phyloP scores from a whole-genome alignment of 2,888 invertebrate genomes.

The Callimorpha dominula region DNA sequence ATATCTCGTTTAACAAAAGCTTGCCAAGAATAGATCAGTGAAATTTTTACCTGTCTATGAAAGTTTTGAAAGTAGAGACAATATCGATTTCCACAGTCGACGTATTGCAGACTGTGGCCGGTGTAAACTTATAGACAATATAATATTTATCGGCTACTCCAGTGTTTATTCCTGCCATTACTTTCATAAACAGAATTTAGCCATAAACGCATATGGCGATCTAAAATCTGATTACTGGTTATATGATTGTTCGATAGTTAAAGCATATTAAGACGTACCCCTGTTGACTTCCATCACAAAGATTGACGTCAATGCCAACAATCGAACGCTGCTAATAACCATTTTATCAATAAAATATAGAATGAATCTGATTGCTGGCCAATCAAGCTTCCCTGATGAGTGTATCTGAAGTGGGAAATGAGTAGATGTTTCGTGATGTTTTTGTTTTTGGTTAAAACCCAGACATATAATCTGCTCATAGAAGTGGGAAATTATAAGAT shows the following conservation, averaged over 20 bases:
- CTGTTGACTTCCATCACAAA: conserved; percentile 65
- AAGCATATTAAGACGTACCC: conserved; percentile 61
- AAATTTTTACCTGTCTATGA: conserved; percentile 26
- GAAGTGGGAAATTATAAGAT: neutral
- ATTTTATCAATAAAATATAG: conserved; percentile 63
- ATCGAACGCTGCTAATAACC: conserved; percentile 57
- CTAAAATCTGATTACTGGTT: conserved; percentile 10
- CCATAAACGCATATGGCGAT: neutral
- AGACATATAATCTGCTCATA: neutral
- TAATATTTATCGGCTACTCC: conserved; percentile 6
- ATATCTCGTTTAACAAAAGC: conserved; percentile 58
- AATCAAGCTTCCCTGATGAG: conserved; percentile 20
- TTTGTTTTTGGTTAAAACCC: neutral
- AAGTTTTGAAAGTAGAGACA: conserved; percentile 41
- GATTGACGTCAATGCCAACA: conserved; percentile 74
- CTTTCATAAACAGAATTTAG: neutral
- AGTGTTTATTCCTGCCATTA: neutral
- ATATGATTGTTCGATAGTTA: conserved; percentile 28
- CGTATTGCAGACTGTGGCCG: conserved; percentile 18
- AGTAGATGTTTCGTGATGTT: neutral
- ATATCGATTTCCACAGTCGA: conserved; percentile 23
- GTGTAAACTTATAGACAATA: conserved; percentile 23
- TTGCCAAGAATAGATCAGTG: conserved; percentile 52
- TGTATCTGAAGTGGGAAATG: conserved; percentile 5
- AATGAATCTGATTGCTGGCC: conserved; percentile 47